Base-by-base conservation (phyloP, 2,797 vertebrate species). In the Cyprinella venusta region DNA sequence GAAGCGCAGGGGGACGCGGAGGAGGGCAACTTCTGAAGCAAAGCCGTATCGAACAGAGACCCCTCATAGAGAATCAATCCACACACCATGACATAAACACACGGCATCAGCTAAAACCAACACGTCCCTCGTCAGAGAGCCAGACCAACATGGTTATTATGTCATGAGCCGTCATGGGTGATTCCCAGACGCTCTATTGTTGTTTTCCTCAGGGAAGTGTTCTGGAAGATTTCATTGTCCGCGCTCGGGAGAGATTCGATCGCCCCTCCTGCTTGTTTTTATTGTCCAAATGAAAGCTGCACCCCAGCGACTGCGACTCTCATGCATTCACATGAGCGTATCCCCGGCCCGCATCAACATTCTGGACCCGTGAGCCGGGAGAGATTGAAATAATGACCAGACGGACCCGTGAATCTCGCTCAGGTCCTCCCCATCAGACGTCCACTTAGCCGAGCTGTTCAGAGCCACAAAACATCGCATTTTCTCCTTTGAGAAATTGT, bases 1-100 rank as follows among this genome's bases (percentile, higher is more conserved):
- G 90, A 91, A 89, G 68, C 48, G 64, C 72, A 79, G 90, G 84
- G 77, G 59, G 50, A 48, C 45, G 77, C 72, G 80, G 84, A 87
- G 85, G 89, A 85, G 80, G 79, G 89, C 88, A 90, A 78, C 59
- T 86, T 90, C 89, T 91, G 86, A 84, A 88, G 50, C 82, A 83
- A 70, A 59, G 7, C 56, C 59, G 61, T 89, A 92, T 89, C 76
- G 88, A 91, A 83, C 85, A 36, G 40, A 82, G 12, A 45, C 71
- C 72, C 86, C 54, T 81, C 64, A 72, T 72, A 86, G 83, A 79
- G 85, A 90, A 92, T 93, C 90, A 85, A 89, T 89, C 52, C 68
- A 70, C 67, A 86, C 21, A 42, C 38, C 70, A 54, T 76, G 67
- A 70, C 26, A 13, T 48, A 67, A 84, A 76, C 12, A 82, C 79